Evolutionary conservation across 35 echinoderm and acorn worm species (phyloP), one percentile per base, ranked within the genome.

Genomic region (Strongylocentrotus purpuratus): DNA sequence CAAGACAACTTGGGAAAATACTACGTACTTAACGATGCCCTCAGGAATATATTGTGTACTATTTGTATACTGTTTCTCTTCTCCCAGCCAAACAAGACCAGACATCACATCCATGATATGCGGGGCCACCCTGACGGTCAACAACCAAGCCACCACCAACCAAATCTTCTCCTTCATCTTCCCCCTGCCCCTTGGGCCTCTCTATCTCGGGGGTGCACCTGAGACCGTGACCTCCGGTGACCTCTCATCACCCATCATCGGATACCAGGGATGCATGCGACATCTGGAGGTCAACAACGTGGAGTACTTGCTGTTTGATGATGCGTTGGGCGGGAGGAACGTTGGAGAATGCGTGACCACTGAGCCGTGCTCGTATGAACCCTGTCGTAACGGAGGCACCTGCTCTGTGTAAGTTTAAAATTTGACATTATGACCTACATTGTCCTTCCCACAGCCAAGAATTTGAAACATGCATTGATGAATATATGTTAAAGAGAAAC

Each of bases 201-300:
- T 98, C 0, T 98, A 98, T 50, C 92, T 98, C 4, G 97, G 96
- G 60, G 97, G 97, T 15, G 8, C 97, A 8, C 97, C 96, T 18
- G 7, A 18, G 35, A 41, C 12, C 48, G 33, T 95, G 45, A 45
- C 61, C 86, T 52, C 95, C 59, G 11, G 7, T 87, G 47, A 85
- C 88, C 33, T 95, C 28, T 25, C 59, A 25, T 59, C 93, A 46
- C 88, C 93, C 65, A 45, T 96, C 8, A 86, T 95, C 18, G 95
- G 95, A 14, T 95, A 95, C 46, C 61, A 50, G 46, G 97, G 97
- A 20, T 98, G 97, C 86, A 94, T 98, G 9, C 92, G 96, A 22
- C 94, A 96, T 78, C 50, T 98, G 1, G 92, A 98, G 94, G 88
- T 98, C 20, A 97, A 97, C 85, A 41, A 94, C 17, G 48, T 94